Conservation (phyloP, 2,888 invertebrate genomes). For the Geotrupes spiniger region DNA sequence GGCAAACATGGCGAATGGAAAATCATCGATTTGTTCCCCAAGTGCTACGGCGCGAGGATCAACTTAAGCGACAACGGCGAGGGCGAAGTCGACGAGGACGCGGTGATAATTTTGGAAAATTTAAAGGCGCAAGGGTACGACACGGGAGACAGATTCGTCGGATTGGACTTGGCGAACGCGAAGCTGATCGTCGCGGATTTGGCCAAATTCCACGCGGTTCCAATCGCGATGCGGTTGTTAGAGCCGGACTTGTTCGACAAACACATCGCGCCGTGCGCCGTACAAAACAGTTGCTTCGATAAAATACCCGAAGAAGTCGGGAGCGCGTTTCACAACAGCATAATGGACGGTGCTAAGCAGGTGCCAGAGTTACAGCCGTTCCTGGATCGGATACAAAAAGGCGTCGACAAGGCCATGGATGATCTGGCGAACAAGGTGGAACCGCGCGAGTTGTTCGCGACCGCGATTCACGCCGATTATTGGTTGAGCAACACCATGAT, state of each 20-base stretch:
- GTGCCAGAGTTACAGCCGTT: conserved; percentile 36
- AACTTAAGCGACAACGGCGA: conserved; percentile 44
- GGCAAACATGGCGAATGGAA: conserved; percentile 48
- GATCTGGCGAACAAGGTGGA: conserved; percentile 31
- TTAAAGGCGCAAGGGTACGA: conserved; percentile 53
- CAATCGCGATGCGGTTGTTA: conserved; percentile 54
- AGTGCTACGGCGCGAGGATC: conserved; percentile 56
- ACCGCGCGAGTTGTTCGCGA: conserved; percentile 53
- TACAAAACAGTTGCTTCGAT: conserved; percentile 40
- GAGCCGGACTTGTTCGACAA: conserved; percentile 50
- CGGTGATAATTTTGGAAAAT: conserved; percentile 59
- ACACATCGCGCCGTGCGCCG: conserved; percentile 47
- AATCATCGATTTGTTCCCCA: conserved; percentile 52
- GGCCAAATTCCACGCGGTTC: conserved; percentile 58
- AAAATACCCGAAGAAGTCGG: conserved; percentile 41
- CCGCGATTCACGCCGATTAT: conserved; percentile 57
- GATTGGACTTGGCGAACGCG: conserved; percentile 54
- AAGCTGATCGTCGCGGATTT: conserved; percentile 51
- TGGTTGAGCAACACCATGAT: conserved; percentile 64
- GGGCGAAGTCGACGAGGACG: conserved; percentile 56
- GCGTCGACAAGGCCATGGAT: conserved; percentile 23
- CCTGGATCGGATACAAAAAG: conserved; percentile 35
- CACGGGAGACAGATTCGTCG: conserved; percentile 52
- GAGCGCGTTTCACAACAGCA: conserved; percentile 39
- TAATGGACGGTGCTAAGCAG: conserved; percentile 36